Evolutionary conservation across 2,113 vertebrate species (phyloP), one percentile per base, ranked within the genome.

Genomic region (Oophaga pumilio): DNA sequence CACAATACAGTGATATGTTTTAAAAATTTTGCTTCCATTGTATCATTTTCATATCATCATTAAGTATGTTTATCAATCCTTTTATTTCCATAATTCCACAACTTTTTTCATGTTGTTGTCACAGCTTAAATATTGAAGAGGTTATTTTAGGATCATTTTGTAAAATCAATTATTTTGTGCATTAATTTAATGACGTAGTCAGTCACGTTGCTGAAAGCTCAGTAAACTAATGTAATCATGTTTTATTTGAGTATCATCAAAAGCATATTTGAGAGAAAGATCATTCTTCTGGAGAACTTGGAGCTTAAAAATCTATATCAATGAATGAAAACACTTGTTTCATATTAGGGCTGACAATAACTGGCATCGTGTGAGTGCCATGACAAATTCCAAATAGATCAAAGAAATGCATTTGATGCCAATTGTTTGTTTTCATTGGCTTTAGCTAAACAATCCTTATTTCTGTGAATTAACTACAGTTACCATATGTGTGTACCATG

Each of bases 391-490:
- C 91, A 76, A 91, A 88, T 0, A 87, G 68, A 91, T 56, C 84
- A 83, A 90, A 62, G 87, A 87, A 57, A 89, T 81, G 88, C 28
- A 69, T 18, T 56, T 84, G 82, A 84, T 89, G 88, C 17, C 85
- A 90, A 90, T 89, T 57, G 79, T 60, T 91, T 89, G 69, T 83
- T 91, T 92, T 90, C 50, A 84, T 88, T 90, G 59, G 43, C 62
- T 49, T 91, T 80, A 88, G 77, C 62, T 88, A 92, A 91, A 83
- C 49, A 85, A 85, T 90, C 86, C 88, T 8, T 79, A 78, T 91
- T 78, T 85, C 26, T 90, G 77, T 62, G 77, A 89, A 91, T 89
- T 82, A 91, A 87, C 79, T 87, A 69, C 1, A 89, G 82, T 49
- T 90, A 69, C 57, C 88, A 89, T 62, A 88, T 89, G 20, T 12